Evolutionary conservation across 2,888 invertebrate species (phyloP).

Genomic region (Pheosia tremula): DNA sequence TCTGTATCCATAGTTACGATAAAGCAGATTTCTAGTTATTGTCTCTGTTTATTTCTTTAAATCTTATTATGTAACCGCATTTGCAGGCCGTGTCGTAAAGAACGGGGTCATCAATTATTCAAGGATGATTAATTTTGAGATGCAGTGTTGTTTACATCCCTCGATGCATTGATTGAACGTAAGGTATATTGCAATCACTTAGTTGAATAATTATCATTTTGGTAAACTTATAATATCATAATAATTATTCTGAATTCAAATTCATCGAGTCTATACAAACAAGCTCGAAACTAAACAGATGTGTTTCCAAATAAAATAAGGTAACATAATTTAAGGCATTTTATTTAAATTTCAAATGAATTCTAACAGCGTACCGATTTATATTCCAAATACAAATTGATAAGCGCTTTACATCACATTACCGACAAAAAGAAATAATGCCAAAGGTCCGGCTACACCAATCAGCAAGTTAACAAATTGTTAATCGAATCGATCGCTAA

Average conservation of each 20-base stretch:
- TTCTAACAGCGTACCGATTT: neutral
- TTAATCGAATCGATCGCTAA: conserved; percentile 52
- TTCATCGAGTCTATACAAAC: too few relatives aligned
- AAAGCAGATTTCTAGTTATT: too few relatives aligned
- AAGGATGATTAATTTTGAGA: conserved; percentile 45
- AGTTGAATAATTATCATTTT: too few relatives aligned
- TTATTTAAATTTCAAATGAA: neutral
- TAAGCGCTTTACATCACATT: neutral
- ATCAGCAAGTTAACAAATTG: conserved; percentile 42
- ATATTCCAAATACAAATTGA: neutral
- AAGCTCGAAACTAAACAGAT: too few relatives aligned
- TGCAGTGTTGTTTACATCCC: conserved; percentile 34
- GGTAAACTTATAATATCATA: too few relatives aligned
- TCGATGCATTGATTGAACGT: conserved; percentile 32
- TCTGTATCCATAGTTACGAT: too few relatives aligned
- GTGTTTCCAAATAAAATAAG: neutral
- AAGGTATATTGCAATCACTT: conserved; percentile 9
- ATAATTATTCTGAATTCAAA: too few relatives aligned
- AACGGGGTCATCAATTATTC: conserved; percentile 52
- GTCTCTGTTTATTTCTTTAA: too few relatives aligned
- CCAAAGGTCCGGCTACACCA: conserved; percentile 18
- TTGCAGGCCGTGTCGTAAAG: conserved; percentile 32
- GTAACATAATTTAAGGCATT: neutral
- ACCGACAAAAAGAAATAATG: conserved; percentile 9
- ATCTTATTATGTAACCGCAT: too few relatives aligned